Evolutionary conservation across 1,140 invertebrate species (phyloP).

Genomic region (Panagrolaimus sp.): DNA sequence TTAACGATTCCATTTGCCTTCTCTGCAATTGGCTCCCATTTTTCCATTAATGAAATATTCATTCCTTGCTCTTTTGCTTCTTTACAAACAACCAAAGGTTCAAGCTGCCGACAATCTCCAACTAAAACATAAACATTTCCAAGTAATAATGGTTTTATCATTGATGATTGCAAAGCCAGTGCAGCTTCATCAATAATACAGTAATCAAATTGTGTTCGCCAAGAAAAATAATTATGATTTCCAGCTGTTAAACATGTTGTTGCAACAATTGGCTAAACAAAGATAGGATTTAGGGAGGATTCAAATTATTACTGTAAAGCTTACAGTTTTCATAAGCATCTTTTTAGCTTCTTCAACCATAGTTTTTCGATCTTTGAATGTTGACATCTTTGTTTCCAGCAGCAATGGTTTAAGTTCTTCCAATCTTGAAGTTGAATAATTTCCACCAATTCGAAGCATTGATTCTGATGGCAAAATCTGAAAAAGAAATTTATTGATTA

Average conservation of each 20-base stretch:
- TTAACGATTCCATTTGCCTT: constrained; percentile 64
- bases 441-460: constrained; percentile 19
- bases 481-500: neutral
- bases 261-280: constrained; percentile 73
- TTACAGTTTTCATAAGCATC: neutral
- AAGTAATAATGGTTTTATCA: constrained; percentile 72
- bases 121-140: constrained; percentile 80
- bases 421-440: constrained; percentile 8
- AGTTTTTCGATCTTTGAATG: neutral
- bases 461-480: neutral
- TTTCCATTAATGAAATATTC: constrained; percentile 75
- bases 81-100: constrained; percentile 74
- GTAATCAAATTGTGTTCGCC: constrained; percentile 72
- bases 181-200: constrained; percentile 92
- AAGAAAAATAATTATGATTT: constrained; percentile 69
- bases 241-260: constrained; percentile 77
- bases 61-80: constrained; percentile 74
- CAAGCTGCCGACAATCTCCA: constrained; percentile 86
- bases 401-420: neutral
- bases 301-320: too few species aligned
- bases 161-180: constrained; percentile 73
- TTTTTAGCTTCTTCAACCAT: neutral
- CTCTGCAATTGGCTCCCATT: constrained; percentile 66
- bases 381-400: constrained; percentile 8
- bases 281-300: too few species aligned